Evolutionary conservation across 2,797 vertebrate species (phyloP).

Genomic region (Gymnocypris eckloni): DNA sequence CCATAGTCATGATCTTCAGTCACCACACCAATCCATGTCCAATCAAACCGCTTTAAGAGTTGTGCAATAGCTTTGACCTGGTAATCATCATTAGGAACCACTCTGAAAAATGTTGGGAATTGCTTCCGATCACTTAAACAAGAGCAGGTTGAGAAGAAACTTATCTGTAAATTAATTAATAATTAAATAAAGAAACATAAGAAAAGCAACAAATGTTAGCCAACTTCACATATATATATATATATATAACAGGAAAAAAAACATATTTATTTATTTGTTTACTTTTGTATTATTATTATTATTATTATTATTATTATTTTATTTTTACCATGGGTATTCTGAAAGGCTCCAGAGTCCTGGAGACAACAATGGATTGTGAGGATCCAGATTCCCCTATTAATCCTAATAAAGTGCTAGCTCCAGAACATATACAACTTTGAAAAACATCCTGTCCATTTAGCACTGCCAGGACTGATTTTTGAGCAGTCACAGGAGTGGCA

Average conservation of each 20-base stretch:
- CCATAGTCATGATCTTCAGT: constrained; percentile 65
- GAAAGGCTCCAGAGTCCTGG: constrained; percentile 65
- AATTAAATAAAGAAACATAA: neutral
- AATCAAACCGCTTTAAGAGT: constrained; percentile 62
- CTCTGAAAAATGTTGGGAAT: constrained; percentile 66
- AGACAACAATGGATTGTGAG: constrained; percentile 66
- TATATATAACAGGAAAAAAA: no score
- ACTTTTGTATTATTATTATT: no score
- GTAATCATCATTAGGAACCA: constrained; percentile 61
- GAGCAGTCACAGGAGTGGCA: constrained; percentile 63
- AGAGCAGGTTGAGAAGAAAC: constrained; percentile 65
- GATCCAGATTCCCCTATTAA: constrained; percentile 67
- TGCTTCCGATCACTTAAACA: constrained; percentile 64
- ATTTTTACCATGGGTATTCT: constrained; percentile 66
- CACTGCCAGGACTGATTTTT: constrained; percentile 60
- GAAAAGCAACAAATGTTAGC: neutral
- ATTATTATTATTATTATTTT: neutral
- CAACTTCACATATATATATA: neutral
- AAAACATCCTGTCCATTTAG: constrained; percentile 59
- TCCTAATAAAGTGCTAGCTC: constrained; percentile 52
- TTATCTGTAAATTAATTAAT: constrained; percentile 57
- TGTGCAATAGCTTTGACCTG: constrained; percentile 65
- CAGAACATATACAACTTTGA: constrained; percentile 52
- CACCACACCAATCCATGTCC: constrained; percentile 67
- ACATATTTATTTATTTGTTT: no score